Percentiles rank a stretch among this genome's conserved stretches.
Conservation (phyloP, 2,888 invertebrate species). For the Phymatocera aterrima region DNA sequence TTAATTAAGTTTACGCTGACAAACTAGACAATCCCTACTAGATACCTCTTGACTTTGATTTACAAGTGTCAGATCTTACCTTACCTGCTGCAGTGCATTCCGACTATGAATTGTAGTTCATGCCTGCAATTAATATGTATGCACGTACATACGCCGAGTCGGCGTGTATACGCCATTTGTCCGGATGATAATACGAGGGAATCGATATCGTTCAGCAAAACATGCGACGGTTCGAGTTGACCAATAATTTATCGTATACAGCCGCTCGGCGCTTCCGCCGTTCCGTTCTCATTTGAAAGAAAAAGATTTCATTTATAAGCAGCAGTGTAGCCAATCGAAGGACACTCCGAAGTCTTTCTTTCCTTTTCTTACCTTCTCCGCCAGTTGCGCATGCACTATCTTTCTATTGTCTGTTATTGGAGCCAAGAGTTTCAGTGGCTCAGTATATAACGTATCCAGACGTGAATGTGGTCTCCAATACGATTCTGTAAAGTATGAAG, state of each 20-base stretch:
- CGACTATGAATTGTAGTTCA: neutral
- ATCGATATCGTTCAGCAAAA: neutral
- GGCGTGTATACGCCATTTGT: no score
- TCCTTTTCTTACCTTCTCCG: no score
- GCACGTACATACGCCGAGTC: neutral
- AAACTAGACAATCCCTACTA: constrained; percentile 65
- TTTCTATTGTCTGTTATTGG: constrained; percentile 59
- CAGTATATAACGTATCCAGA: constrained; percentile 62
- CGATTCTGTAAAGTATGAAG: constrained; percentile 73
- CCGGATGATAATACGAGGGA: neutral
- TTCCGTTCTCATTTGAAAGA: neutral
- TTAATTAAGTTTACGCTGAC: constrained; percentile 74
- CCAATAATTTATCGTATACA: neutral
- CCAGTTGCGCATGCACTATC: constrained; percentile 42
- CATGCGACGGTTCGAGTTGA: neutral
- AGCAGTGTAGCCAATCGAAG: neutral
- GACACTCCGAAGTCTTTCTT: constrained; percentile 5
- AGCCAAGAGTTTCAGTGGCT: constrained; percentile 61
- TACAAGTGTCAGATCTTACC: neutral
- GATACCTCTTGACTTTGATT: neutral
- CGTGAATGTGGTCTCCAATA: constrained; percentile 66
- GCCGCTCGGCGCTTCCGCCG: neutral
- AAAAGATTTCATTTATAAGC: neutral
- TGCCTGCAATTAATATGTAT: neutral
- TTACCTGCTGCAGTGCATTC: neutral